These are phyloP conservation scores for Caerostris extrusa DNA, from an alignment of 1,140 invertebrate genomes.

Conservation along the genomic window DNA sequence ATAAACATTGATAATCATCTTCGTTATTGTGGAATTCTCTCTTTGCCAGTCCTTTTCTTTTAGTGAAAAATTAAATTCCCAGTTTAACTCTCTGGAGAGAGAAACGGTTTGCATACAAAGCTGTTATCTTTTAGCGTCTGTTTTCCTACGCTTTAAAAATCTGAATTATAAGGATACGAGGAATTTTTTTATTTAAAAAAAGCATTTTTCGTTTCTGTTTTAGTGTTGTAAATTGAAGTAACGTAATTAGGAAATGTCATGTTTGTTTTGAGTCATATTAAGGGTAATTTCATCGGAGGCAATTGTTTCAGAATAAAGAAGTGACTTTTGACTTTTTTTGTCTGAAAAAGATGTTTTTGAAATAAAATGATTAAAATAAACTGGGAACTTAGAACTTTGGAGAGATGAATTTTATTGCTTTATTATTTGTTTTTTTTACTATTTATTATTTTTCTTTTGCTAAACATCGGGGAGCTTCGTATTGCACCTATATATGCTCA, in stretches of 20 bases:
- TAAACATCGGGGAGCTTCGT: too few relatives aligned
- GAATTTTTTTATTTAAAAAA: too few relatives aligned
- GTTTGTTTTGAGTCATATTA: slow-evolving; percentile 1
- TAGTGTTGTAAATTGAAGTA: neutral
- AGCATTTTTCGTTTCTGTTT: neutral
- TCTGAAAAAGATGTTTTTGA: neutral
- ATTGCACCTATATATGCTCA: too few relatives aligned
- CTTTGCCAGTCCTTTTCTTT: too few relatives aligned
- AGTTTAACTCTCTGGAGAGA: neutral
- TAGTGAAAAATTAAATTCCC: neutral
- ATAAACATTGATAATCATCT: slow-evolving; percentile 47
- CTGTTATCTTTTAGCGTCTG: neutral
- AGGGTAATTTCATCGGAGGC: too few relatives aligned
- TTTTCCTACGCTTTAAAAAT: neutral
- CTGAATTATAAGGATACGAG: neutral
- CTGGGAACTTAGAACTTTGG: neutral
- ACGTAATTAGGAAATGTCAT: slow-evolving; percentile 3
- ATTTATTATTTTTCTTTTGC: too few relatives aligned
- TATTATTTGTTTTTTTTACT: too few relatives aligned
- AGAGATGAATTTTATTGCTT: neutral
- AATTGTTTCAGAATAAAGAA: neutral
- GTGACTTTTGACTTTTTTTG: too few relatives aligned
- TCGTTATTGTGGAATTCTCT: neutral
- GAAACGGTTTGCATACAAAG: too few relatives aligned
- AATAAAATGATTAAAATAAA: neutral